Base-by-base conservation (phyloP, 2,797 vertebrate genomes). In the Xenopus petersii region DNA sequence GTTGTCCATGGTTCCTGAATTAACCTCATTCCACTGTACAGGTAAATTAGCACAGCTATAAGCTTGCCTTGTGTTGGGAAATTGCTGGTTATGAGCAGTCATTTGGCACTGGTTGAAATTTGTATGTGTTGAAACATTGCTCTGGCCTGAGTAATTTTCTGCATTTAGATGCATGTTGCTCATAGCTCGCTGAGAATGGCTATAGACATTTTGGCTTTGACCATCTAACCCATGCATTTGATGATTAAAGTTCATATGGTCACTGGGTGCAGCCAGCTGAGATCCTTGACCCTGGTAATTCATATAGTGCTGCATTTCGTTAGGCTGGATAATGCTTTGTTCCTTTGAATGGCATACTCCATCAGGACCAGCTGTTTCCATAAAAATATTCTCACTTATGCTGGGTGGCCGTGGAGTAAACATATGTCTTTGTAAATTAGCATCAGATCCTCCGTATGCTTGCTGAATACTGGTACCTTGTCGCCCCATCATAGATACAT, bases 381-480 rank as follows among this genome's bases (percentile, higher is more conserved):
- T 87, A 84, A 96, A 90, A 5, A 96, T 92, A 1, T 98, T 96
- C 84, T 98, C 98, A 0, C 90, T 94, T 79, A 99, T 98, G 85
- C 95, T 96, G 6, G 95, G 94, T 0, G 98, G 94, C 0, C 92
- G 93, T 0, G 96, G 95, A 1, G 96, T 95, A 86, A 97, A 98
- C 81, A 95, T 83, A 21, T 93, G 94, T 33, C 88, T 83, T 66
- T 91, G 79, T 49, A 94, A 84, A 69, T 88, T 91, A 54, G 85
- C 83, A 12, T 98, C 94, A 0, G 94, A 93, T 47, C 92, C 88
- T 0, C 91, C 89, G 24, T 78, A 24, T 61, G 92, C 90, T 78
- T 94, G 93, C 75, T 82, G 76, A 36, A 65, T 56, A 1, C 79
- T 70, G 0, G 91, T 81, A 71, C 90, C 89, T 60, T 91, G 88